These are phyloP conservation scores for Drosophila chauvacae DNA, from an alignment of 1,140 invertebrate species.

Conservation along the genomic window DNA sequence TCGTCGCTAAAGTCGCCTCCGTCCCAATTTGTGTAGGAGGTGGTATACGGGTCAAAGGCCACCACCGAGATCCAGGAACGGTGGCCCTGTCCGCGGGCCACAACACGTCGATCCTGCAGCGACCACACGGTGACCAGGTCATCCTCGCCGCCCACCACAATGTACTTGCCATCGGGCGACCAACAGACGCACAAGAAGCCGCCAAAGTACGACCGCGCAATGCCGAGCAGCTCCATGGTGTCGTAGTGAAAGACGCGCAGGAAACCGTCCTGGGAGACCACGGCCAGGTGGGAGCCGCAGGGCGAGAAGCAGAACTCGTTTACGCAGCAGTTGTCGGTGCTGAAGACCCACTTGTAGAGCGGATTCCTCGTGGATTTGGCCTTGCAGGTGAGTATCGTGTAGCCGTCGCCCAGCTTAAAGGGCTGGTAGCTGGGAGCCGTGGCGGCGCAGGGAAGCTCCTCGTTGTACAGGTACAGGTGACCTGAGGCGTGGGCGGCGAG, in stretches of 20 bases:
- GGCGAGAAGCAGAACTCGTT: constrained; percentile 99
- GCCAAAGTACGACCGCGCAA: constrained; percentile 98
- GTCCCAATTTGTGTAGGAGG: constrained; percentile 87
- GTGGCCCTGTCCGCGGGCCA: constrained; percentile 97
- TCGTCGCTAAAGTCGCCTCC: constrained; percentile 87
- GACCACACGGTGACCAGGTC: constrained; percentile 99
- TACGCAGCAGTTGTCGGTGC: constrained; percentile 91
- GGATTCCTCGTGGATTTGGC: constrained; percentile 98
- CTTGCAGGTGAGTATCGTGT: constrained; percentile 97
- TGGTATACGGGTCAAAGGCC: constrained; percentile 97
- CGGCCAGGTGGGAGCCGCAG: constrained; percentile 95
- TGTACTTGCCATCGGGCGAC: constrained; percentile 98
- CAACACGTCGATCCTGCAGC: constrained; percentile 95
- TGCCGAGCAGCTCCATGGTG: constrained; percentile 96
- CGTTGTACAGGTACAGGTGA: constrained; percentile 99
- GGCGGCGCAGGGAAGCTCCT: constrained; percentile 95
- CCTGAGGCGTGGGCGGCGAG: constrained; percentile 97
- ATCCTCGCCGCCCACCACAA: constrained; percentile 99
- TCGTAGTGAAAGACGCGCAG: constrained; percentile 98
- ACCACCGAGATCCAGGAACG: constrained; percentile 99
- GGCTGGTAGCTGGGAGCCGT: constrained; percentile 95
- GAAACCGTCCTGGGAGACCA: constrained; percentile 98
- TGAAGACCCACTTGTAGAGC: constrained; percentile 94
- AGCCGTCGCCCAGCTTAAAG: constrained; percentile 98
- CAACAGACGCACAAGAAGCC: constrained; percentile 98